Conservation (phyloP, 1,140 invertebrate species). For the Ips nitidus region DNA sequence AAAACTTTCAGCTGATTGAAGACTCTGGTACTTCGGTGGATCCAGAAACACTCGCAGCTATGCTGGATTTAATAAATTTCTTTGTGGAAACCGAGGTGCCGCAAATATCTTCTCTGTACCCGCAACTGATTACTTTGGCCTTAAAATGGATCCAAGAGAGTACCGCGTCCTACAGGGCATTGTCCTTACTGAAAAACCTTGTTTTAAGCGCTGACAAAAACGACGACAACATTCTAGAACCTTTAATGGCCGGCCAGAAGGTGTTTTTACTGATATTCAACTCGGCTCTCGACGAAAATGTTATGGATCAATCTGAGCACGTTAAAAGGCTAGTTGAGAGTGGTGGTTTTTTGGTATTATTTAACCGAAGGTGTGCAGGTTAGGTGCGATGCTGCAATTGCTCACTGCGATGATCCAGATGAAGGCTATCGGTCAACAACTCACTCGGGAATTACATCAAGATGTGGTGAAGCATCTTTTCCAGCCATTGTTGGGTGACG, state of each 20-base stretch:
- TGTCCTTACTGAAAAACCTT: slow-evolving; percentile 44
- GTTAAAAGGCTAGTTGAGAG: slow-evolving; percentile 32
- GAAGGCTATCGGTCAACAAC: slow-evolving; percentile 46
- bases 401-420: slow-evolving; percentile 54
- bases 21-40: slow-evolving; percentile 35
- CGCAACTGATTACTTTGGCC: slow-evolving; percentile 52
- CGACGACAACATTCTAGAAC: slow-evolving; percentile 37
- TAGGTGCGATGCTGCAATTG: slow-evolving; percentile 54
- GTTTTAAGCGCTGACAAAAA: slow-evolving; percentile 38
- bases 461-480: slow-evolving; percentile 40
- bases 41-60: slow-evolving; percentile 53
- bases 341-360: too few relatives aligned
- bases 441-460: slow-evolving; percentile 33
- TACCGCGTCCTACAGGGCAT: slow-evolving; percentile 41
- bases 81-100: slow-evolving; percentile 53
- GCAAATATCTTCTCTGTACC: slow-evolving; percentile 51
- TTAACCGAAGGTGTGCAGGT: not conserved
- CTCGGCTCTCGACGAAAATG: slow-evolving; percentile 34
- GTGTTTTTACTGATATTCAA: slow-evolving; percentile 43
- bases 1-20: slow-evolving; percentile 24
- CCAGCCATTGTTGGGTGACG: slow-evolving; percentile 35
- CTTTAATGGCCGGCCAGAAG: slow-evolving; percentile 37
- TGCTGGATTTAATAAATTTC: slow-evolving; percentile 58
- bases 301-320: slow-evolving; percentile 37
- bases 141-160: slow-evolving; percentile 54